Base-by-base conservation (phyloP, 2,888 invertebrate genomes). In the Chirona hameri region DNA sequence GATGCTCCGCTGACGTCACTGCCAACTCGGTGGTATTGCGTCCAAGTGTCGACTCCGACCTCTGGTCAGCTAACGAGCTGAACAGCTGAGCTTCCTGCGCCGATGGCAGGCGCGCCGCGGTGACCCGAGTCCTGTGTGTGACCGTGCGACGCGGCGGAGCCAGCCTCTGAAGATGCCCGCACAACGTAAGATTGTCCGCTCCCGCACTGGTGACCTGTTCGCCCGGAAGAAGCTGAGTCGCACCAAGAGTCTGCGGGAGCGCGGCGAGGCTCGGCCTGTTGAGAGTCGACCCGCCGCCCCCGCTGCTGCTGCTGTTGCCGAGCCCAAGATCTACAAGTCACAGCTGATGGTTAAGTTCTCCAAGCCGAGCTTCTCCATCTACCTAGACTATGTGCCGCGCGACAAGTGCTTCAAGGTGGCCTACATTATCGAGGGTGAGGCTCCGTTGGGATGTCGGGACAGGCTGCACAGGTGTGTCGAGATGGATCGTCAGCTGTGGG, bases 321-420 rank as follows among this genome's bases (percentile, higher is more conserved):
- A 69, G 29, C 76, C 31, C 1, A 39, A n/a, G 21, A 7, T 76
- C 12, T 76, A 76, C 76, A 31, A 76, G 39, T 76, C 76, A 9
- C 76, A 76, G 76, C 76, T 76, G 39, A 76, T 76, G 76, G 76
- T 76, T 18, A 76, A 76, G 39, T 76, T 76, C 76, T 76, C 85
- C 39, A 84, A 84, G 72, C 84, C 84, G 46, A 84, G 84, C 81
- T 83, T 84, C 65, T 84, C 84, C 81, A 84, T 85, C 24, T 85
- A 85, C 82, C 82, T 85, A 65, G 85, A 84, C 29, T 85, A 84
- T 81, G 84, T 84, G 79, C 84, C 84, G 29, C 81, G 83, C 57
- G 85, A 85, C 79, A 83, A 83, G 24, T 84, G 84, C 69, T 85
- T 84, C 81, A 83, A 83, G 80, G 85, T 85, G 48, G 85, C 85